Conservation (phyloP, 2,113 vertebrate genomes). For the Sakesphorus luctuosus region DNA sequence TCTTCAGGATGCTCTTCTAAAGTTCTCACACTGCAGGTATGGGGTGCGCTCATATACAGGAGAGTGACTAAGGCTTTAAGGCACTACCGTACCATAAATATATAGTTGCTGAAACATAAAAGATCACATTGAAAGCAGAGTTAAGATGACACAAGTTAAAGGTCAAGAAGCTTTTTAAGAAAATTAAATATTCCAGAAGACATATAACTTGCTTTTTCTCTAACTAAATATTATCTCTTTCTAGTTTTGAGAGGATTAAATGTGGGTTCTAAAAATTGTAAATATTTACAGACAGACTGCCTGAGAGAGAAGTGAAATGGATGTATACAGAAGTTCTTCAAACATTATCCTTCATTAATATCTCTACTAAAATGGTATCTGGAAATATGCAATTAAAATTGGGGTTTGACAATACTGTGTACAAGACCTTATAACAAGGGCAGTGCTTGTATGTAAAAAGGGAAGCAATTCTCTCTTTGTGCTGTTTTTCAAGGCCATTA, state of each 20-base stretch:
- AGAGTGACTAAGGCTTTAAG: neutral
- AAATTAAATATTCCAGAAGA: conserved; percentile 1
- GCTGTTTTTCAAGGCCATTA: neutral
- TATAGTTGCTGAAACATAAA: neutral
- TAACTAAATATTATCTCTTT: neutral
- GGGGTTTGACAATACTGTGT: neutral
- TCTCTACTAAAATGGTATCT: neutral
- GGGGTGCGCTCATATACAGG: neutral
- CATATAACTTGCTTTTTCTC: neutral
- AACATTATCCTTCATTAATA: neutral
- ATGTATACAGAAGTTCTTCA: neutral
- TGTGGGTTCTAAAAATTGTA: neutral
- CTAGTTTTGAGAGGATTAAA: neutral
- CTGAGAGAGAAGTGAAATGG: neutral
- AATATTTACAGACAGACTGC: conserved; percentile 10
- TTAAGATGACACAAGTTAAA: neutral
- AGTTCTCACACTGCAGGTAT: neutral
- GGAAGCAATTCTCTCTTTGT: neutral
- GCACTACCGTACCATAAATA: neutral
- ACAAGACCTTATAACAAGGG: neutral
- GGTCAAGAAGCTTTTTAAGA: neutral
- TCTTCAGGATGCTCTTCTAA: neutral
- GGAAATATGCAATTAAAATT: neutral
- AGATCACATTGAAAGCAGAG: neutral
- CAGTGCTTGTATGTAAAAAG: neutral